These are phyloP conservation scores for Griposia aprilina DNA, from an alignment of 2,888 invertebrate species.

Conservation along the genomic window DNA sequence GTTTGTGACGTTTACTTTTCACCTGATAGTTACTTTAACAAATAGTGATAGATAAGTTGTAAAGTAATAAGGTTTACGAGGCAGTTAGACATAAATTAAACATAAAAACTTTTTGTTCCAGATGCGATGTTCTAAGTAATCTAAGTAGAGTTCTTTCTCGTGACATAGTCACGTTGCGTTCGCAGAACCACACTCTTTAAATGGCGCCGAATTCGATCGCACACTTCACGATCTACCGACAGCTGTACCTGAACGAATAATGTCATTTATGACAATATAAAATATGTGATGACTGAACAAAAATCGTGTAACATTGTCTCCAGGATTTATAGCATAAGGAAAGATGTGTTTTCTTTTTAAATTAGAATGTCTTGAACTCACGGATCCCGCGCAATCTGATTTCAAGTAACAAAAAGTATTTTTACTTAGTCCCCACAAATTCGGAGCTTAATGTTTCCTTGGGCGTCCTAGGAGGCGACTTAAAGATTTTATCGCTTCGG, in stretches of 20 bases:
- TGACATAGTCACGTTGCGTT: neutral
- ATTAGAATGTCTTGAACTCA: conserved; percentile 14
- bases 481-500: conserved; percentile 54
- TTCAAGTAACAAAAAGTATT: conserved; percentile 47
- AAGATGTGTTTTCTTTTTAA: conserved; percentile 32
- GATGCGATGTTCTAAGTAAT: neutral
- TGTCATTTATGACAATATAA: conserved; percentile 54
- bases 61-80: neutral
- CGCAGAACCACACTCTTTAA: conserved; percentile 21
- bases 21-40: neutral
- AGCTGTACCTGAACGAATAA: conserved; percentile 47
- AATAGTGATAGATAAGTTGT: neutral
- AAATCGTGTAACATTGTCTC: conserved; percentile 47
- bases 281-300: conserved; percentile 51
- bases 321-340: conserved; percentile 38
- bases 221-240: conserved; percentile 43
- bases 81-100: neutral
- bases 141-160: neutral
- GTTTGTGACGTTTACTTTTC: neutral
- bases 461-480: conserved; percentile 45
- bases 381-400: conserved; percentile 45
- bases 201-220: conserved; percentile 34
- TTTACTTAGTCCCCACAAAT: conserved; percentile 30
- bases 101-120: neutral
- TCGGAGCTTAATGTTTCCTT: conserved; percentile 48